Evolutionary conservation across 2,797 vertebrate genomes (phyloP), one percentile per base, ranked within the genome.

Genomic region (Cetoscarus ocellatus): DNA sequence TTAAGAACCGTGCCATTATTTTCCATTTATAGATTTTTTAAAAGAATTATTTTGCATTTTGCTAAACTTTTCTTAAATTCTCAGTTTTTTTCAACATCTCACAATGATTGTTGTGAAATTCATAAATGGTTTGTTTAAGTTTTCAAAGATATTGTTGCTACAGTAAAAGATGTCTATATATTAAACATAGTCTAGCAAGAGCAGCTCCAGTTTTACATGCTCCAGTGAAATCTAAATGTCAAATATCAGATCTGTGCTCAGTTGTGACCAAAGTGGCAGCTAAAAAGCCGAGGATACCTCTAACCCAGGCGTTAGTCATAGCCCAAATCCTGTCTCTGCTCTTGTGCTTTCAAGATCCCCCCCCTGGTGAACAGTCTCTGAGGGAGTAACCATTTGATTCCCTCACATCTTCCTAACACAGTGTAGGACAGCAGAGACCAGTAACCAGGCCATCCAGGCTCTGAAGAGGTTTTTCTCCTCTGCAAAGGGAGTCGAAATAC

Each of bases 361-460:
- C 48, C 38, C 49, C 1, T 19, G 42, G 58, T 5, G 53, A 51
- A 61, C 35, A 58, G 19, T 10, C 4, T 38, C 47, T 15, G 19
- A 19, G 52, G n/a, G 58, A 73, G 5, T 13, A 15, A 44, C 15
- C 14, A 17, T 58, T 60, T 48, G 50, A 58, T 68, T 73, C 57
- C 42, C 48, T 51, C 52, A 36, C 10, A 58, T 17, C 36, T 27
- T 73, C 56, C 13, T 72, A 64, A 61, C 12, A 39, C 61, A 48
- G 43, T 36, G 14, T 34, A 38, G 61, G 45, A 58, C 47, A 58
- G 42, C 50, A 73, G 51, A 77, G 61, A 67, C 50, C 27, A 47
- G n/a, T 6, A 48, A 44, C 42, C 13, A 9, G 17, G 35, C 9
- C 52, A 63, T 34, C 56, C 39, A 13, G 56, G 36, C 69, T 61